These are phyloP conservation scores for Cyprinodon tularosa DNA, from an alignment of 2,113 vertebrate genomes.

Conservation along the genomic window DNA sequence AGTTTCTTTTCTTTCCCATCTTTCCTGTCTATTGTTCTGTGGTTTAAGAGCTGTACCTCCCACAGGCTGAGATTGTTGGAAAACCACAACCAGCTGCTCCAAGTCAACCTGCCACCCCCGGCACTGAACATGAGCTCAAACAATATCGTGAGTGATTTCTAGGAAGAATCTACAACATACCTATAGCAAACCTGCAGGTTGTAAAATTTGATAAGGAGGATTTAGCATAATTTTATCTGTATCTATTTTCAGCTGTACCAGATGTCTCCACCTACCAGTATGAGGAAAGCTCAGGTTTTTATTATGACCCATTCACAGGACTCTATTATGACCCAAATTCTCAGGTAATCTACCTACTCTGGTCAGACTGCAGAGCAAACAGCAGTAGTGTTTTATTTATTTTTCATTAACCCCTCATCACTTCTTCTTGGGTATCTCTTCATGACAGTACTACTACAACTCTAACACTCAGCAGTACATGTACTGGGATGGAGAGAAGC, in stretches of 20 bases:
- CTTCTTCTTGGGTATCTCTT: not conserved
- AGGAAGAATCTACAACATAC: not conserved
- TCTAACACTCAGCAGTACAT: conserved; percentile 88
- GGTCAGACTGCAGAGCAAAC: not conserved
- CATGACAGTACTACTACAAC: conserved; percentile 89
- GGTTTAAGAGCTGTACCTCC: conserved; percentile 9
- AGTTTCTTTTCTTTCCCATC: not conserved
- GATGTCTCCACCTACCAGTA: conserved; percentile 92
- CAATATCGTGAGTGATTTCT: conserved; percentile 77
- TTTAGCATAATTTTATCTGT: not conserved
- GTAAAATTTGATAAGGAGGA: not conserved
- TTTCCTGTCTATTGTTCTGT: not conserved
- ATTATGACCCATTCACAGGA: conserved; percentile 89
- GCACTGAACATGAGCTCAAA: conserved; percentile 75
- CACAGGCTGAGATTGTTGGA: conserved; percentile 76
- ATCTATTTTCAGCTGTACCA: conserved; percentile 81
- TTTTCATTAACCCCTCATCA: not conserved
- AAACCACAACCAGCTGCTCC: conserved; percentile 77
- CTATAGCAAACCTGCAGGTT: not conserved
- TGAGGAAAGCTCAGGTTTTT: conserved; percentile 89
- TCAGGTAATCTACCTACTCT: conserved; percentile 76
- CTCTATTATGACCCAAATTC: conserved; percentile 91
- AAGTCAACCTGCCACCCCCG: conserved; percentile 76
- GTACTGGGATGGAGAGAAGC: conserved; percentile 90
- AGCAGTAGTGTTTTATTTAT: not conserved